Evolutionary conservation across 2,113 vertebrate genomes (phyloP), one percentile per base, ranked within the genome.

Genomic region (Podilymbus podiceps): DNA sequence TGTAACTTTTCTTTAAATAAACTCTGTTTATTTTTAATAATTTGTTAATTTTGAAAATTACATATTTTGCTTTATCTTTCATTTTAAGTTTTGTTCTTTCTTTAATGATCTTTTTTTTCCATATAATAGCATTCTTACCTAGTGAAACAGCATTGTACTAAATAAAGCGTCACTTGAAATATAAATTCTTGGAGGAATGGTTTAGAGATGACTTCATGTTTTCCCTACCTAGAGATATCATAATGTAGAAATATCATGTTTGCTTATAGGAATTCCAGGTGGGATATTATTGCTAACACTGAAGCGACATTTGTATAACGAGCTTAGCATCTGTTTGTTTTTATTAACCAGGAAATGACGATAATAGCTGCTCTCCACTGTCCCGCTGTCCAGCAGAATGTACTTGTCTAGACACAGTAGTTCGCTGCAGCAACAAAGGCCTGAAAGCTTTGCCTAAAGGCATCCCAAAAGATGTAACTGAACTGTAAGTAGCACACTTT

Each of bases 381-480:
- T 98, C 99, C 77, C 99, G 99, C 74, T 99, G 99, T 95, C 99
- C 99, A 11, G 97, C 97, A 4, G 99, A 99, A 91, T 99, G 99
- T 40, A 99, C 99, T n/a, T 99, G 99, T 85, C 96, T 99, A 96
- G 99, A 99, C 97, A 99, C 99, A 1, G 99, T 99, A 21, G 99
- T 99, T 76, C 99, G 99, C 94, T 99, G 99, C 97, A 99, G 99
- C 97, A 99, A 99, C 97, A 99, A 99, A 95, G 99, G 98, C 49
- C 98, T 99, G 30, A 99, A 98, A 91, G 93, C 96, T 63, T 98
- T 99, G 89, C 99, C 99, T 19, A 99, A 98, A 97, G 99, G 99
- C 55, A 99, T 99, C 58, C 99, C 99, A 46, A 99, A 98, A 96
- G 99, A 99, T 68, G 99, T 99, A 86, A 99, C 99, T 11, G 99